Evolutionary conservation across 2,888 invertebrate species (phyloP).

Genomic region (Lepetodrilus schrolli): DNA sequence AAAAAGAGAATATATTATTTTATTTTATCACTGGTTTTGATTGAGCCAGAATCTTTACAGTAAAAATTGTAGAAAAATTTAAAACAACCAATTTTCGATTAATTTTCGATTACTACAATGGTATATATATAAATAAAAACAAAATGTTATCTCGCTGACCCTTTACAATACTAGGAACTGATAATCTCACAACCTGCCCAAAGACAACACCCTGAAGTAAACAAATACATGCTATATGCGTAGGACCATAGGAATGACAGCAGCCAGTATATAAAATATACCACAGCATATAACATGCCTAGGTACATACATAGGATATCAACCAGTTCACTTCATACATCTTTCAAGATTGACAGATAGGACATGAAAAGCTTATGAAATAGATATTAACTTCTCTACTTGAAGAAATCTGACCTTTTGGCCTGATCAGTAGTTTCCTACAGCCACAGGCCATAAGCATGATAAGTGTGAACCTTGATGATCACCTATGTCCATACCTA

Average conservation of each 20-base stretch:
- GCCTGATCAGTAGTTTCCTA: background rate
- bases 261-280: too few species aligned
- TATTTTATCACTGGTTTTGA: too few species aligned
- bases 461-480: background rate
- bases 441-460: background rate
- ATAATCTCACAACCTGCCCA: background rate
- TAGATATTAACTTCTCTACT: conserved; percentile 12
- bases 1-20: too few species aligned
- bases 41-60: too few species aligned
- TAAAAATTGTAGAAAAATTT: too few species aligned
- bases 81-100: too few species aligned
- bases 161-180: too few species aligned
- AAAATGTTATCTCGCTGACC: too few species aligned
- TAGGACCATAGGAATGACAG: background rate
- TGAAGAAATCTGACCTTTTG: conserved; percentile 7
- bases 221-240: background rate
- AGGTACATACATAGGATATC: background rate
- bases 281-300: background rate
- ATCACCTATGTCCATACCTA: background rate
- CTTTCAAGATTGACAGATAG: background rate
- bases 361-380: conserved; percentile 24
- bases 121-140: too few species aligned
- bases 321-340: background rate
- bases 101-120: too few species aligned
- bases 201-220: background rate